Evolutionary conservation across 2,797 vertebrate genomes (phyloP).

Genomic region (Otolemur crassicaudatus): DNA sequence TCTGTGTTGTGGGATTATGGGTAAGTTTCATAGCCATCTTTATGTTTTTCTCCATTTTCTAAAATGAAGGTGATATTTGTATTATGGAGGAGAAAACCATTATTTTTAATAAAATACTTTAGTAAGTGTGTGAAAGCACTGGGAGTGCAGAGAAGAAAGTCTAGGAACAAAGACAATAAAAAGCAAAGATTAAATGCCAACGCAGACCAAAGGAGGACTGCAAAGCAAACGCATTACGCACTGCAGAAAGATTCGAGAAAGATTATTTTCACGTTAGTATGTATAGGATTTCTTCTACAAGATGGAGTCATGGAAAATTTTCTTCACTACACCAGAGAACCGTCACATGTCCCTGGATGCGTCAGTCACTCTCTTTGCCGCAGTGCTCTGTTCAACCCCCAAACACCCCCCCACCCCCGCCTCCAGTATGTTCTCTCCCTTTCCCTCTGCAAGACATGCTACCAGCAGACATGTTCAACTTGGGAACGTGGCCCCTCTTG

Average conservation of each 20-base stretch:
- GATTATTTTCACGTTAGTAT: constrained; percentile 28
- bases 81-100: background rate
- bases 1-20: background rate
- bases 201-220: background rate
- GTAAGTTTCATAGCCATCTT: constrained; percentile 41
- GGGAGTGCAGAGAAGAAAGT: constrained; percentile 32
- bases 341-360: constrained; percentile 70
- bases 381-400: constrained; percentile 66
- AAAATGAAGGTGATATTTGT: background rate
- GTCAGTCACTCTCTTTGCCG: constrained; percentile 77
- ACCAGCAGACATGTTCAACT: constrained; percentile 70
- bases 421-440: background rate
- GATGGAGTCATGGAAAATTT: constrained; percentile 80
- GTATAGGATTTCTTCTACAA: constrained; percentile 73
- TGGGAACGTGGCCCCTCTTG: constrained; percentile 31
- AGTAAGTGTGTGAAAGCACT: constrained; percentile 8
- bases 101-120: constrained; percentile 47
- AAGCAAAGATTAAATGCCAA: constrained; percentile 9
- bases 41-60: constrained; percentile 34
- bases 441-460: constrained; percentile 41
- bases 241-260: background rate
- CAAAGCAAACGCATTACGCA: background rate
- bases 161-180: constrained; percentile 44
- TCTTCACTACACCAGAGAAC: constrained; percentile 67
- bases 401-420: constrained; percentile 14